Base-by-base conservation (phyloP, 2,888 invertebrate species). In the Drosophila borealis region DNA sequence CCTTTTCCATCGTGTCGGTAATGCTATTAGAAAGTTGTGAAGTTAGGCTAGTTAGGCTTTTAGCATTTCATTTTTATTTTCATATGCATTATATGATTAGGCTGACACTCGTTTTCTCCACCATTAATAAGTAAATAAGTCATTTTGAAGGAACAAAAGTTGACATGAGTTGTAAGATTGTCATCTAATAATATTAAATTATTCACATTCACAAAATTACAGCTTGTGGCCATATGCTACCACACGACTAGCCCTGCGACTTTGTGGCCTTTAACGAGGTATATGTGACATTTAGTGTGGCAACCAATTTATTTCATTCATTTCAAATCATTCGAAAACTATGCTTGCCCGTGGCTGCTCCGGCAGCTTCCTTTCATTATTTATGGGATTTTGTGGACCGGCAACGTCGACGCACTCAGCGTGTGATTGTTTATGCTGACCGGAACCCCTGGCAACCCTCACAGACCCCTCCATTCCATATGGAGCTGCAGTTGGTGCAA, bases 391-490 rank as follows among this genome's bases (percentile, higher is more conserved):
- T 73, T 54, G 81, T 66, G 66, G 70, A 74, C 64, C 74, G 69
- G 56, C 73, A 74, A 60, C 60, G 50, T 55, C 62, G 77, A 78
- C 81, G 78, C 81, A 78, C 81, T 78, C 81, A 78, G 78, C 78
- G 74, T 78, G 78, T 74, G 81, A 81, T 78, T 78, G 81, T 78
- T 78, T 78, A 78, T 78, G 78, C 78, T 80, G 81, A 67, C 62
- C 67, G 54, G 59, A 36, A 45, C 49, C 41, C 41, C 29, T 44
- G 25, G 46, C 46, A 44, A 25, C 25, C 25, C 19, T 19, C 29
- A 10, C n/a, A 11, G 9, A n/a, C 11, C 17, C 44, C 33, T 14
- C 5, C n/a, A 33, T n/a, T 13, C 34, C 41, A 19, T 42, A 41
- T 59, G 60, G 42, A 57, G 57, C 59, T 62, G 74, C 77, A 80